Evolutionary conservation across 2,888 invertebrate genomes (phyloP), one percentile per base, ranked within the genome.

Genomic region (Drosophila subquinaria): DNA sequence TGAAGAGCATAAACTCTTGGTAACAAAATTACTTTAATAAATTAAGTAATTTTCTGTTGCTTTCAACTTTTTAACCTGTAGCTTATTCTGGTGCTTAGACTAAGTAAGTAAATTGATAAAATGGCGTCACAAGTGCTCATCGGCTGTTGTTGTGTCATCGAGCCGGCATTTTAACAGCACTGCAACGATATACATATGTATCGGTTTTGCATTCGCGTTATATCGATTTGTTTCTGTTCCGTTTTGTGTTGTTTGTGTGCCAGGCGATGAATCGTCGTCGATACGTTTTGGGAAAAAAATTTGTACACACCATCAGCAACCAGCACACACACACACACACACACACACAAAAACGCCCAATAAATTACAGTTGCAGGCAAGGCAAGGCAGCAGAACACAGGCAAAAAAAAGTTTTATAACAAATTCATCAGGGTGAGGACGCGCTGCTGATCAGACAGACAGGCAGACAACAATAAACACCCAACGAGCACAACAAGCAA

Each of bases 311-410:
- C 77, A 81, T 48, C 82, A 76, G 52, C 60, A 69, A 57, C 61
- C 36, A 79, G 55, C 78, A 59, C 76, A 60, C 60, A 80, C 38
- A 63, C 61, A 85, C 85, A 81, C 40, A 67, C 78, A 77, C 59
- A 81, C 27, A 73, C 63, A 76, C 38, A 63, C 61, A 85, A 81
- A 81, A 75, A 79, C 79, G 79, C 79, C 79, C 79, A 79, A 71
- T 82, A 79, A 79, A 79, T 79, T 79, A 52, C 63, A 69, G 73
- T 72, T 73, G 62, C 71, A 57, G 48, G 20, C 61, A 23, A 27
- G 10, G 17, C 3, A 13, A 13, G 23, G 35, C 33, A 48, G 47
- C 47, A 36, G 36, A 27, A 55, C 11, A 43, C 17, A 42, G 45
- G 20, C 45, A 38, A 57, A 47, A 70, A 56, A 38, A 70, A 76